phyloP scores from a whole-genome alignment of 2,888 invertebrate species.

The Reticulitermes lucifugus region DNA sequence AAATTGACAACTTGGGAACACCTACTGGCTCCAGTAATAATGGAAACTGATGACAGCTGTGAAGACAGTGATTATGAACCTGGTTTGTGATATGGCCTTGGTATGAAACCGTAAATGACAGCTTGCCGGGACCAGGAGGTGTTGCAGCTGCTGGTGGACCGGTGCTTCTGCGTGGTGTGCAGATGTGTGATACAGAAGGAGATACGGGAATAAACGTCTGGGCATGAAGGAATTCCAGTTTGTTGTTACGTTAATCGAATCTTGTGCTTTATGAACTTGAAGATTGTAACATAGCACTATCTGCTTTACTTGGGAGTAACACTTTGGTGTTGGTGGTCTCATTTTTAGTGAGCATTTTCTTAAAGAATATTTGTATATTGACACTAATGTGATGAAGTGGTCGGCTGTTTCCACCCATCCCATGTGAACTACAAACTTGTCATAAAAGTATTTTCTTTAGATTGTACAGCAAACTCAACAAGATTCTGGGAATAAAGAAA shows the following conservation, averaged over 20 bases:
- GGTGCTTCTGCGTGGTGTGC: not conserved
- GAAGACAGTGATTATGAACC: not conserved
- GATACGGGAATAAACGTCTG: not conserved
- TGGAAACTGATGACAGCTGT: not conserved
- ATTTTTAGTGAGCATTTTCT: not conserved
- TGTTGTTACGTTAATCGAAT: not conserved
- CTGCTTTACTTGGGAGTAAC: not conserved
- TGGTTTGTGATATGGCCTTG: not conserved
- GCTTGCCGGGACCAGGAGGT: not conserved
- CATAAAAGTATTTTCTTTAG: too few species aligned
- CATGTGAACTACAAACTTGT: not conserved
- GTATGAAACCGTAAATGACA: not conserved
- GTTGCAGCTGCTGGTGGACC: not conserved
- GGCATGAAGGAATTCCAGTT: not conserved
- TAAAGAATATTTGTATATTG: not conserved
- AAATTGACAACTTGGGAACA: constrained; percentile 79
- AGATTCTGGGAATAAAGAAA: not conserved
- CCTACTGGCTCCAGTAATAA: constrained; percentile 39
- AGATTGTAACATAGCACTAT: not conserved
- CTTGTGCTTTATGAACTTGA: not conserved
- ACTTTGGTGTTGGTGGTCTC: not conserved
- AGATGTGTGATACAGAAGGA: not conserved
- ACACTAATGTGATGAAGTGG: not conserved
- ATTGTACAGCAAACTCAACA: not conserved
- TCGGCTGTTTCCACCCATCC: not conserved